These are phyloP conservation scores for Syngnathus acus DNA, from an alignment of 2,797 vertebrate genomes.

Conservation along the genomic window DNA sequence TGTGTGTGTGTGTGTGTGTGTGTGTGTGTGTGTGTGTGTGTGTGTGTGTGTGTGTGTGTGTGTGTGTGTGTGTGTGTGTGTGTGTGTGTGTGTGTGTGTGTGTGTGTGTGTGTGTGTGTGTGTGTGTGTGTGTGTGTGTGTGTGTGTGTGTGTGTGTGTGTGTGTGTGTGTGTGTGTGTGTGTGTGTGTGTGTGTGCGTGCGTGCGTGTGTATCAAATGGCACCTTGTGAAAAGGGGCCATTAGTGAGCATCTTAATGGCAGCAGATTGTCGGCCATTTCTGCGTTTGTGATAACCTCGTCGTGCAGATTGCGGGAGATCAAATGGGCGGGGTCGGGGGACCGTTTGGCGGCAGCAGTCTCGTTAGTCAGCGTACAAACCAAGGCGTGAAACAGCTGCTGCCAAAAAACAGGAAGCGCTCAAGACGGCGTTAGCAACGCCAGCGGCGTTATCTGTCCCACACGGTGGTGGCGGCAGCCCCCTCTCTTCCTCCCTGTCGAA, in stretches of 20 bases:
- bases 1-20: not conserved
- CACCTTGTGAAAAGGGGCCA: not conserved
- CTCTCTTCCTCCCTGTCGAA: too few species aligned
- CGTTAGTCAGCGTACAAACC: constrained; percentile 1
- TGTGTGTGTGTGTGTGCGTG: not conserved
- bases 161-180: not conserved
- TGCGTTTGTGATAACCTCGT: not conserved
- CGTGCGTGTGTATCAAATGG: not conserved
- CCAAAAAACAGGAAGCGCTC: not conserved
- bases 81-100: too few species aligned
- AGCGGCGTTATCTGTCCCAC: constrained; percentile 1
- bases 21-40: not conserved
- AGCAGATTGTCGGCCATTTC: not conserved
- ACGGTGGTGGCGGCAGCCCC: too few species aligned
- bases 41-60: too few species aligned
- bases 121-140: not conserved
- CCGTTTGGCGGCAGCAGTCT: not conserved
- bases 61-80: not conserved
- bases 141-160: too few species aligned
- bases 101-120: not conserved
- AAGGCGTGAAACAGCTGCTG: not conserved
- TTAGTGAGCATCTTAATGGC: not conserved
- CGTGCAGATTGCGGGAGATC: not conserved
- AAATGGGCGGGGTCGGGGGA: not conserved
- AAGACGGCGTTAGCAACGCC: not conserved